These are phyloP conservation scores for Drosophila elegans DNA, from an alignment of 1,140 invertebrate genomes.

Conservation along the genomic window DNA sequence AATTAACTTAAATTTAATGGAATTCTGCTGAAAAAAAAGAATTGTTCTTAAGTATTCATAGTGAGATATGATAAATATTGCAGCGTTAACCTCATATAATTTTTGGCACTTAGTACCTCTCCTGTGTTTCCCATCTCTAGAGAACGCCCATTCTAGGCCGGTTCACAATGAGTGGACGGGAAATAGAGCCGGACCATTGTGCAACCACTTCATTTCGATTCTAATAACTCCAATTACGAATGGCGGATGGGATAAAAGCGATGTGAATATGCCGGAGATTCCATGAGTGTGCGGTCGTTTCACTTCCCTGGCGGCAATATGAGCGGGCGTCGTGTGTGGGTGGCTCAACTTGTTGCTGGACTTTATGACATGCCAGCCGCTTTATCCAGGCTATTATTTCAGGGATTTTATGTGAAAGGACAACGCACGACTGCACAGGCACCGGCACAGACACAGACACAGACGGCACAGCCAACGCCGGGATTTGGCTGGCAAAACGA, in stretches of 20 bases:
- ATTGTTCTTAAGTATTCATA: too few relatives aligned
- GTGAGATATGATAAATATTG: too few relatives aligned
- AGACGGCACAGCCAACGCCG: constrained; percentile 26
- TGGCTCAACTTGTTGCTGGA: constrained; percentile 80
- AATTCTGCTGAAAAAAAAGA: too few relatives aligned
- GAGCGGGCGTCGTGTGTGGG: constrained; percentile 6
- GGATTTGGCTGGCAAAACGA: constrained; percentile 67
- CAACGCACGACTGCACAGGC: constrained; percentile 61
- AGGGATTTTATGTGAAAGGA: constrained; percentile 76
- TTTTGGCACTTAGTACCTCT: neutral
- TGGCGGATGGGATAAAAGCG: constrained; percentile 65
- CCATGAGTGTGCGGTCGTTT: constrained; percentile 11
- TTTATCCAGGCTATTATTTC: constrained; percentile 82
- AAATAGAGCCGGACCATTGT: constrained; percentile 25
- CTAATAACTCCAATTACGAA: constrained; percentile 83
- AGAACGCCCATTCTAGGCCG: constrained; percentile 1
- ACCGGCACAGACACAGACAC: too few relatives aligned
- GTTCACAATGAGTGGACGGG: constrained; percentile 11
- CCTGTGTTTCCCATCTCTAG: constrained; percentile 7
- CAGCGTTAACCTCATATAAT: too few relatives aligned
- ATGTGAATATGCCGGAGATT: constrained; percentile 53
- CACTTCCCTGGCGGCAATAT: neutral
- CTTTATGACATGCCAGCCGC: constrained; percentile 71
- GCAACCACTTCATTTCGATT: constrained; percentile 69
- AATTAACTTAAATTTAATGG: too few relatives aligned